These are phyloP conservation scores for Simalia tracyae DNA, from an alignment of 2,797 vertebrate genomes.

Conservation along the genomic window DNA sequence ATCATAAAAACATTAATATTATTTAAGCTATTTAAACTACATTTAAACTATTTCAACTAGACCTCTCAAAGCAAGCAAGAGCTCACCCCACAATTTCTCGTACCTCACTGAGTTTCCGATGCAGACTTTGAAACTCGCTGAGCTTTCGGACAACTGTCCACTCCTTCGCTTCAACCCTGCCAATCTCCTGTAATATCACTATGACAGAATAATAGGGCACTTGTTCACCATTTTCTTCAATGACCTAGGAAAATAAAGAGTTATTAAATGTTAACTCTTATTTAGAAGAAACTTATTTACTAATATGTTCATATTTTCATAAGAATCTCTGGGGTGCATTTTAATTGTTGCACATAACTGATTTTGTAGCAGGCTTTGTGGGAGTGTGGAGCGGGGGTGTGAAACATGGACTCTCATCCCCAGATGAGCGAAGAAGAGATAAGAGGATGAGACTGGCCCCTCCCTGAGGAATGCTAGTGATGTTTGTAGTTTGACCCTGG, in stretches of 20 bases:
- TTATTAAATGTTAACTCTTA: neutral
- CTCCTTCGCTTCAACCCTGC: slow-evolving; percentile 81
- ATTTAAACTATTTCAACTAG: neutral
- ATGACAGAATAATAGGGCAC: slow-evolving; percentile 88
- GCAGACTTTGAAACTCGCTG: slow-evolving; percentile 92
- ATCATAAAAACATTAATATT: neutral
- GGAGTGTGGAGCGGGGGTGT: no score
- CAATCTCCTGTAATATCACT: slow-evolving; percentile 86
- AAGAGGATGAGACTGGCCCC: no score
- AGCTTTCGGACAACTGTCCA: slow-evolving; percentile 93
- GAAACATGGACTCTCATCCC: no score
- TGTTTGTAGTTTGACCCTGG: no score
- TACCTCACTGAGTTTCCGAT: slow-evolving; percentile 97
- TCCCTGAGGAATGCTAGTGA: no score
- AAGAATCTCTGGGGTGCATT: fast-evolving
- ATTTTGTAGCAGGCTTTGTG: neutral
- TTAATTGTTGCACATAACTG: neutral
- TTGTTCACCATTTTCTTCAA: slow-evolving; percentile 93
- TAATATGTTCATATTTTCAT: neutral
- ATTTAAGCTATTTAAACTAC: neutral
- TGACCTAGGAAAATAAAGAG: slow-evolving; percentile 74
- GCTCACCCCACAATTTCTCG: fast-evolving
- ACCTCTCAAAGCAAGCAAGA: neutral
- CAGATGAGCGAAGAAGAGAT: no score
- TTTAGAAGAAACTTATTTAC: neutral